Conservation (phyloP, 2,888 invertebrate genomes). For the Lymantria dispar region DNA sequence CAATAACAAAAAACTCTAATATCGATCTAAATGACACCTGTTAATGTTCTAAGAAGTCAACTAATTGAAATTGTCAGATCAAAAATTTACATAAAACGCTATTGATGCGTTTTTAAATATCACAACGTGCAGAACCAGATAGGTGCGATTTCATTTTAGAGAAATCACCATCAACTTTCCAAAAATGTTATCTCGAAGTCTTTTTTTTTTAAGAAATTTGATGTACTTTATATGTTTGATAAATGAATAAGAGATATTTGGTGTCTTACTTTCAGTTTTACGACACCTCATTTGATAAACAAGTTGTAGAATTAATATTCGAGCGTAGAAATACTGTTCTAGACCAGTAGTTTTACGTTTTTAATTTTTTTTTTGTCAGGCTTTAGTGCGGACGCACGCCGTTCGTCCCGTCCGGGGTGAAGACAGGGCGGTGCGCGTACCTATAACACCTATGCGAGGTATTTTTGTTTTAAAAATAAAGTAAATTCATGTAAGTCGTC, state of each 20-base stretch:
- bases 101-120: neutral
- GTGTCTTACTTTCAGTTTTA: neutral
- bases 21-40: neutral
- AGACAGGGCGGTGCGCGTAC: too few relatives aligned
- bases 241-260: neutral
- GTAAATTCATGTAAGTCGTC: too few relatives aligned
- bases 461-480: too few relatives aligned
- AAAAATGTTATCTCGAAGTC: constrained; percentile 9
- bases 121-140: constrained; percentile 5
- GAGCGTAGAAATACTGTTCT: too few relatives aligned
- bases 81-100: constrained; percentile 22
- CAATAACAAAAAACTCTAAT: neutral
- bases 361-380: too few relatives aligned
- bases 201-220: neutral
- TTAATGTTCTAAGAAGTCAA: constrained; percentile 7
- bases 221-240: too few relatives aligned
- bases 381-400: too few relatives aligned
- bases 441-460: too few relatives aligned
- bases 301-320: too few relatives aligned
- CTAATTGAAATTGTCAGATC: constrained; percentile 16
- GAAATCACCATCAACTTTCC: constrained; percentile 20
- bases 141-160: constrained; percentile 19
- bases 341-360: too few relatives aligned
- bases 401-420: too few relatives aligned
- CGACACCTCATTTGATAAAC: neutral